phyloP scores from a whole-genome alignment of 2,113 vertebrate genomes.

The Muscicapa adusta region DNA sequence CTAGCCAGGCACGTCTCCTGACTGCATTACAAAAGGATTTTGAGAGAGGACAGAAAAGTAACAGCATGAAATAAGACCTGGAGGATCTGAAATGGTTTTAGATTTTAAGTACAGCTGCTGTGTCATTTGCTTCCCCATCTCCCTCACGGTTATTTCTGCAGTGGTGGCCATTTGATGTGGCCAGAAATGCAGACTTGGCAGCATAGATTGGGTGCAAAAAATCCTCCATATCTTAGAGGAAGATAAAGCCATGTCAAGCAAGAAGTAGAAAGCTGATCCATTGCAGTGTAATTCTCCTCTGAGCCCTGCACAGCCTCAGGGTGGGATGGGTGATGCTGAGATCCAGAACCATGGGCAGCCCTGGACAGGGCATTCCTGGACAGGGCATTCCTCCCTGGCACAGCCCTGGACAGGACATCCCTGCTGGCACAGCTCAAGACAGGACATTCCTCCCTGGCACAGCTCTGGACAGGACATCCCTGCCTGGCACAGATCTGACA shows the following conservation, averaged over 20 bases:
- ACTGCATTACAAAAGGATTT: background rate
- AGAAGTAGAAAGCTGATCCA: background rate
- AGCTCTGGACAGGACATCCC: no score
- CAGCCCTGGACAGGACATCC: no score
- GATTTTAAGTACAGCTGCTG: background rate
- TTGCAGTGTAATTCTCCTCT: background rate
- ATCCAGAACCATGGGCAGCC: background rate
- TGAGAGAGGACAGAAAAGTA: background rate
- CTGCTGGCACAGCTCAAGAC: no score
- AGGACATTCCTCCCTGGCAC: no score
- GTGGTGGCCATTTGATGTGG: background rate
- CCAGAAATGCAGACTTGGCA: background rate
- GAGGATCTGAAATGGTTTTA: background rate
- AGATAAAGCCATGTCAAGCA: background rate
- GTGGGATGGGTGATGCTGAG: background rate
- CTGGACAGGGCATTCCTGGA: background rate
- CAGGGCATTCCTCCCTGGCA: no score
- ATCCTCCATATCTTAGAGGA: background rate
- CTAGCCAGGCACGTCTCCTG: background rate
- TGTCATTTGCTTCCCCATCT: background rate
- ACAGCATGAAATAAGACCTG: background rate
- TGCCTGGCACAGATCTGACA: no score
- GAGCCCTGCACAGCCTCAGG: background rate
- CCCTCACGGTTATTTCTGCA: background rate
- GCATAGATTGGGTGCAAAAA: background rate